These are phyloP conservation scores for Onychorhynchus coronatus DNA, from an alignment of 2,113 vertebrate species.

Conservation along the genomic window DNA sequence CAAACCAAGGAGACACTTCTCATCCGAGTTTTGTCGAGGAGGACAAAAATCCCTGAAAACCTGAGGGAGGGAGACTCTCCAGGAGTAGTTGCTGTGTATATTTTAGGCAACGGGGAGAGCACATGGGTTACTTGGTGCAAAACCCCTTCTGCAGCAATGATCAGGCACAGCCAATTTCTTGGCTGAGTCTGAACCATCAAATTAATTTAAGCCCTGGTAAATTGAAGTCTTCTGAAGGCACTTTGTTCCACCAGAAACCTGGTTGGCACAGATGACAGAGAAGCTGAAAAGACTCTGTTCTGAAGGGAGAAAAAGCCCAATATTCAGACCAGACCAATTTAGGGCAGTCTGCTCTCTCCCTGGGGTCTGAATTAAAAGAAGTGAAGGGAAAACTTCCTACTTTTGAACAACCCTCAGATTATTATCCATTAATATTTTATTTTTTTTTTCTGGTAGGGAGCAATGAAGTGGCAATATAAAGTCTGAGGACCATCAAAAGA, in stretches of 20 bases:
- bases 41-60: neutral
- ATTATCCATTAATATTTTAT: neutral
- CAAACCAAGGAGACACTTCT: neutral
- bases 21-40: neutral
- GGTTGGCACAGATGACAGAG: neutral
- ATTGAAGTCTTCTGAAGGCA: neutral
- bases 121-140: neutral
- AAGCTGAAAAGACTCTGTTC: neutral
- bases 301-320: neutral
- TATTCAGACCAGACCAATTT: neutral
- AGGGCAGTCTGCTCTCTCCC: neutral
- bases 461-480: neutral
- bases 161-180: accelerated
- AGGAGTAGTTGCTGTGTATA: neutral
- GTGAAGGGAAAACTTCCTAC: neutral
- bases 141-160: neutral
- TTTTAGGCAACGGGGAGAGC: neutral
- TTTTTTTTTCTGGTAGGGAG: neutral
- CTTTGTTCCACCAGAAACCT: neutral
- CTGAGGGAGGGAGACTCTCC: neutral
- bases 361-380: neutral
- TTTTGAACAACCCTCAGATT: neutral
- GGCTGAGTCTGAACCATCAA: neutral
- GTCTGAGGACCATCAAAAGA: neutral
- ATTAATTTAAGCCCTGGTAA: neutral